Evolutionary conservation across 2,113 vertebrate species (phyloP), one percentile per base, ranked within the genome.

Genomic region (Egretta garzetta): DNA sequence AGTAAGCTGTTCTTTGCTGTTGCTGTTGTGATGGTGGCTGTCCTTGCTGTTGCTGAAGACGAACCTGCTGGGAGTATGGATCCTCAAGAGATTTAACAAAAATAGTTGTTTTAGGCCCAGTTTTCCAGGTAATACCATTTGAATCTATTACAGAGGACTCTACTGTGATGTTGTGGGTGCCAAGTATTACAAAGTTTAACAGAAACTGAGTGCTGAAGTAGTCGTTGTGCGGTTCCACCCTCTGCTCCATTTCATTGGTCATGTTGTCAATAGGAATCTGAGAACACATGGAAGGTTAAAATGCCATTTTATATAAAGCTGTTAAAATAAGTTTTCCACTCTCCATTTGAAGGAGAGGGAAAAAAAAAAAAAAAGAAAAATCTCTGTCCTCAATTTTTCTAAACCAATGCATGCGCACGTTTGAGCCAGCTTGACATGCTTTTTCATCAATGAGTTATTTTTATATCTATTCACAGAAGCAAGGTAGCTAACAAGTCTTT

Each of bases 201-300:
- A 99, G 96, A 95, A 99, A 99, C 89, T 99, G 99, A 62, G 99
- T 99, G 98, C 99, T 99, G 98, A 99, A 99, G 98, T 99, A 99
- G 97, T 99, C 99, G 2, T 99, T 99, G 96, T 99, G 99, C 8
- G 99, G 99, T 75, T 99, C 99, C 3, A 99, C 99, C 30, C 98
- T 98, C 98, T 99, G 99, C 93, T 99, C 99, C 92, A 99, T 99
- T 98, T 99, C 99, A 59, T 99, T 99, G 52, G 98, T 99, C 98
- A 99, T 98, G 60, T 86, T 97, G 89, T 99, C 99, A 10, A 99
- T 95, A 45, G 99, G 98, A 66, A 99, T 98, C 99, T 99, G 96
- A 79, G 77, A 96, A 95, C 8, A 95, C 63, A 96, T 8, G 39
- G 63, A 91, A n/a, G 33, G 80, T 92, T 77, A 94, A 68, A 93